Base-by-base conservation (phyloP, 2,888 invertebrate species). In the Ormyrus thymus region DNA sequence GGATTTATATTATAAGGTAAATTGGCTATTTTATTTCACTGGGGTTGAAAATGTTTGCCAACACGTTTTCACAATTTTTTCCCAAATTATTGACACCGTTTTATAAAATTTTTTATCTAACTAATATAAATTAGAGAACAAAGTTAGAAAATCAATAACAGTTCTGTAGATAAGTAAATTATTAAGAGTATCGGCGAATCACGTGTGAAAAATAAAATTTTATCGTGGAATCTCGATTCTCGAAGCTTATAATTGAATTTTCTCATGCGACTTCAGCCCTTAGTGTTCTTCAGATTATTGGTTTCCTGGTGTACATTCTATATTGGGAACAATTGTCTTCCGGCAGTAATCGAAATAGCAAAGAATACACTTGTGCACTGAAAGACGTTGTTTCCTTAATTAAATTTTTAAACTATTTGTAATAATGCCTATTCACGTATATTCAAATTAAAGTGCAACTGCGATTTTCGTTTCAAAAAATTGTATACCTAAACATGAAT, bases 191-290 rank as follows among this genome's bases (percentile, higher is more conserved):
- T 62, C 53, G 46, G 8, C 8, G 61, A 80, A 74, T 80, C 80
- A 80, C 78, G 75, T 50, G 72, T 75, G 71, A 68, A 69, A 61
- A 55, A 66, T 80, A 77, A 80, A 73, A 80, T 77, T 77, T 77
- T 80, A 80, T 77, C 13, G 48, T 8, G 65, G 65, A 66, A 74
- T 77, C 70, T 59, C 56, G 71, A 75, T 66, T 65, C 76, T 61
- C 56, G 66, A 50, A n/a, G 66, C 59, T 61, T 70, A 68, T 75
- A 71, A 81, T 78, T 81, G 78, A 72, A 81, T 81, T 81, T 78
- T 75, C 78, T 62, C 72, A 56, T 58, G 68, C 68, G 66, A 75
- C 70, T 75, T 68, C 46, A 11, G 64, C 13, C 65, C 51, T 76
- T 55, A 58, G 51, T 64, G 15, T 48, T 71, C 13, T 45, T 61